Percentiles rank a stretch among this genome's conserved stretches.
These are phyloP conservation scores for Aphelenchoides bicaudatus DNA, from an alignment of 2,888 invertebrate genomes.

Conservation along the genomic window DNA sequence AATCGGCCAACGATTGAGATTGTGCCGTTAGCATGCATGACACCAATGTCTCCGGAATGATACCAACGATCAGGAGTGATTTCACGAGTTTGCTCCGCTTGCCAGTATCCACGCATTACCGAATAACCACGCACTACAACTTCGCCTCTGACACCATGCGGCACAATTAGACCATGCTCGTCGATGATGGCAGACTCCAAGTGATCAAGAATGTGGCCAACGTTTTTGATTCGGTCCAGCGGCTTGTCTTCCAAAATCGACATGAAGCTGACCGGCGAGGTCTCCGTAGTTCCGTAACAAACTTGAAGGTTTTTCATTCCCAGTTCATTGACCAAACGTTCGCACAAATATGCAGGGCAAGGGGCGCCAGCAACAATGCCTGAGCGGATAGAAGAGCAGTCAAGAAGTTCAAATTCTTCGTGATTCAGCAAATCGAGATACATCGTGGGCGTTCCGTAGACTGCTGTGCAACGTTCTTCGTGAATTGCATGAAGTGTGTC, in stretches of 20 bases:
- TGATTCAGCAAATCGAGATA: slow-evolving; percentile 64
- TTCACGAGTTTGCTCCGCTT: slow-evolving; percentile 72
- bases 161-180: slow-evolving; percentile 22
- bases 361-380: slow-evolving; percentile 74
- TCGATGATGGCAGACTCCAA: slow-evolving; percentile 62
- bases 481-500: slow-evolving; percentile 69
- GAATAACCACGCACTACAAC: slow-evolving; percentile 67
- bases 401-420: slow-evolving; percentile 60
- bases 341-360: slow-evolving; percentile 66
- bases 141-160: slow-evolving; percentile 28
- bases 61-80: slow-evolving; percentile 70
- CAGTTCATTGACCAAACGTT: slow-evolving; percentile 62
- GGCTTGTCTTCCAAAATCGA: slow-evolving; percentile 63
- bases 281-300: slow-evolving; percentile 68
- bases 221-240: slow-evolving; percentile 64
- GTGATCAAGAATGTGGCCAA: slow-evolving; percentile 66
- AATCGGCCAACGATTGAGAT: slow-evolving; percentile 65
- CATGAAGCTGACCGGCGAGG: slow-evolving; percentile 66
- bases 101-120: slow-evolving; percentile 76
- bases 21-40: slow-evolving; percentile 65
- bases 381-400: slow-evolving; percentile 57
- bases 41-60: slow-evolving; percentile 60
- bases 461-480: slow-evolving; percentile 67
- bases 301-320: slow-evolving; percentile 60
- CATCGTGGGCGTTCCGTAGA: slow-evolving; percentile 66